Conservation (phyloP, 2,113 vertebrate species). For the Anarhynchus alexandrinus region DNA sequence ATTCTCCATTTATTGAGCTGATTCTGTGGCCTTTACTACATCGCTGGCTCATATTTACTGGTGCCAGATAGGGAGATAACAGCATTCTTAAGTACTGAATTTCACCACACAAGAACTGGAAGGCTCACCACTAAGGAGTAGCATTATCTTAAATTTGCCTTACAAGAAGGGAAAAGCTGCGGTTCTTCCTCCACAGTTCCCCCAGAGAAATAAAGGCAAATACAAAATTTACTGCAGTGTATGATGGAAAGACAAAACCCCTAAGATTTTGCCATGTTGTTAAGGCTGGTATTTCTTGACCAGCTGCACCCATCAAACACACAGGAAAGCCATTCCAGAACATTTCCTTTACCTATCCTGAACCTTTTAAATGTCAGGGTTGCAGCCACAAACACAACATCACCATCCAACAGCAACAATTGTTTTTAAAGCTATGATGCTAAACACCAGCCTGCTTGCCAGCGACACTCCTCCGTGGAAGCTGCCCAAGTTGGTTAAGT, state of each 20-base stretch:
- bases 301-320: not conserved
- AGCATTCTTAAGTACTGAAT: conserved; percentile 30
- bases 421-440: not conserved
- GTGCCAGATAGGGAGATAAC: conserved; percentile 31
- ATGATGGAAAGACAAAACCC: not conserved
- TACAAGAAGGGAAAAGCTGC: not conserved
- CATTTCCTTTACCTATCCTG: not conserved
- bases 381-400: not conserved
- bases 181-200: not conserved
- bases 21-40: not conserved
- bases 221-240: not conserved
- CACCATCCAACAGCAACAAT: not conserved
- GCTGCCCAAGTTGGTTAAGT: conserved; percentile 31
- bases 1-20: conserved; percentile 27
- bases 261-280: not conserved
- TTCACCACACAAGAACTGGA: not conserved
- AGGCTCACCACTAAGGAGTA: not conserved
- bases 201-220: not conserved
- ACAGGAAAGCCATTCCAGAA: not conserved
- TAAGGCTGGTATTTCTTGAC: not conserved
- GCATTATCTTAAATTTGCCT: not conserved
- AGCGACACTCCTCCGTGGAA: not conserved
- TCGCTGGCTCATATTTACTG: not conserved
- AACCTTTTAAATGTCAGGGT: not conserved
- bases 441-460: conserved; percentile 6